phyloP scores from a whole-genome alignment of 2,888 invertebrate species.

The Sinopyrophorus schimmeli region DNA sequence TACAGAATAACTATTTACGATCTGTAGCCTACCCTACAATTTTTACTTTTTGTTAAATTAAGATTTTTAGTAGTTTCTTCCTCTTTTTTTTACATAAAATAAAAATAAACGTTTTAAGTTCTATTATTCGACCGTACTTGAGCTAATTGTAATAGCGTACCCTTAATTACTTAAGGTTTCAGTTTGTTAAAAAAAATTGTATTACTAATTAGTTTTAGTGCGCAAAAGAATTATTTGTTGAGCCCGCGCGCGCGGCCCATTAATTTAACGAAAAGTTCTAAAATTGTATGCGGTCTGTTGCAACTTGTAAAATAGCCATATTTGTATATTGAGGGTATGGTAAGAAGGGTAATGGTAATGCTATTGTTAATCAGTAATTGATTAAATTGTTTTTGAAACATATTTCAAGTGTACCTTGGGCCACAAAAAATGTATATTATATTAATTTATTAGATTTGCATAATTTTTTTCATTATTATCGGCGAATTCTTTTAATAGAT shows the following conservation, averaged over 20 bases:
- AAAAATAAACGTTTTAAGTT: background rate
- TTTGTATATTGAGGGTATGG: slow-evolving; percentile 45
- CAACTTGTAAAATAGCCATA: slow-evolving; percentile 43
- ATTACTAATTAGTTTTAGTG: too few relatives aligned
- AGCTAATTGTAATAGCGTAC: too few relatives aligned
- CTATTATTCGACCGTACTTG: too few relatives aligned
- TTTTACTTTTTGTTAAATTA: slow-evolving; percentile 46
- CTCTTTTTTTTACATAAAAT: slow-evolving; percentile 4
- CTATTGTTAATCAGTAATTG: slow-evolving; percentile 47
- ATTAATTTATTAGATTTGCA: slow-evolving; percentile 39
- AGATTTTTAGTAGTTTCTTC: slow-evolving; percentile 10
- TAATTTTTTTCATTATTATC: slow-evolving; percentile 39
- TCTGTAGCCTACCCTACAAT: slow-evolving; percentile 35
- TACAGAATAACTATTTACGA: slow-evolving; percentile 44
- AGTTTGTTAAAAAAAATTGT: too few relatives aligned
- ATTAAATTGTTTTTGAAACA: slow-evolving; percentile 43
- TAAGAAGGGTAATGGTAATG: slow-evolving; percentile 44
- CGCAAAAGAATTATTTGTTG: too few relatives aligned
- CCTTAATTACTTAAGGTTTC: too few relatives aligned
- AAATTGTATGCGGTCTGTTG: slow-evolving; percentile 35
- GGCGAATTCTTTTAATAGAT: slow-evolving; percentile 43
- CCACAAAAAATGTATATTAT: slow-evolving; percentile 44
- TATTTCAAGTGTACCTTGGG: slow-evolving; percentile 42
- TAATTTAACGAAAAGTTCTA: slow-evolving; percentile 44
- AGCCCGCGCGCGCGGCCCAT: too few relatives aligned